Base-by-base conservation (phyloP, 2,113 vertebrate species). In the Prunella himalayana region DNA sequence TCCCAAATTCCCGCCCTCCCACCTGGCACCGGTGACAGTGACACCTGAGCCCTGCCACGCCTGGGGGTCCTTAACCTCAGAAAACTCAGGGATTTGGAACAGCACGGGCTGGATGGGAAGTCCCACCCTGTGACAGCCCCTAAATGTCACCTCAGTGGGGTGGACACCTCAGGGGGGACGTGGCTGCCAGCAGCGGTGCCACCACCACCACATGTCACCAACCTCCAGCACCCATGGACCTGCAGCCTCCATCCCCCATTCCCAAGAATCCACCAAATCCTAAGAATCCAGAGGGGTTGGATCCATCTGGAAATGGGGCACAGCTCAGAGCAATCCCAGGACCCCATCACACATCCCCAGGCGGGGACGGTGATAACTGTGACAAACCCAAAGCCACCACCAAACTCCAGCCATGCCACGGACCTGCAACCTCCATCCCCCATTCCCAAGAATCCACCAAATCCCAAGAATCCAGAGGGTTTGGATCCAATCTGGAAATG, bases 151-250 rank as follows among this genome's bases (percentile, higher is more conserved):
- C 80, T 13, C 2, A 7, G 37, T 0, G 1, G 5, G 9, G 13
- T 27, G 35, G 16, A 18, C 35, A 37, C 1, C 16, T 5, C 6
- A 0, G 33, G 21, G 27, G 45, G 45, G 41, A 27, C 0, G 0
- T 6, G 59, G 59, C 44, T 47, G 31, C 54, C 64, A 13, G 15
- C 47, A 10, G 41, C 0, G 0, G 13, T n/a, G 71, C 25, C 66
- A 19, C 25, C 42, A 1, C 23, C 4, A 7, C 8, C 31, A 28
- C 0, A 6, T 31, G 53, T 28, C 66, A 51, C 56, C 66, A 24
- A 41, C 8, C 9, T 10, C 18, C 18, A 12, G 23, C 49, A 41
- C 4, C 35, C 60, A 54, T 0, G 31, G 12, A 19, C 9, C 60
- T 35, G 11, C 24, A 35, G 2, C 39, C 6, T 42, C 24, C 23